Evolutionary conservation across 2,797 vertebrate species (phyloP), one percentile per base, ranked within the genome.

Genomic region (Propithecus perrieri): DNA sequence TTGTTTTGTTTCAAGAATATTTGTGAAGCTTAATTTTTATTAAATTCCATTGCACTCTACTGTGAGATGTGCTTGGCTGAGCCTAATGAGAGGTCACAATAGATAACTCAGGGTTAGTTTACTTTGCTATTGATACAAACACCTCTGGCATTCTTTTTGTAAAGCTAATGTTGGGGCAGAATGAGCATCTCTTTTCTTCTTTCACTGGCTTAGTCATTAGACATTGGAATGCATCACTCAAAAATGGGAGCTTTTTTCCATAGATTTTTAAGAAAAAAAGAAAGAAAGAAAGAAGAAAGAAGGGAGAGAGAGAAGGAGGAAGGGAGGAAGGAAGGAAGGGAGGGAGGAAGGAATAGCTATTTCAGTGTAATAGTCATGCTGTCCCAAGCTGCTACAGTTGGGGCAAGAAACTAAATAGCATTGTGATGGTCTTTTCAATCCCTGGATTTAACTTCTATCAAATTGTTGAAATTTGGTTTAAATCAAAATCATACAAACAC

Each of bases 241-340:
- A 41, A 17, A 76, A 95, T n/a, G 26, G n/a, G 63, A 35, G 4
- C 61, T 78, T 79, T 69, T 89, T 89, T 55, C 55, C 79, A 22
- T 20, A 85, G 6, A 11, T 67, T 67, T 84, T 89, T 65, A 53
- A 76, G 61, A 59, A 35, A 78, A 75, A 33, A 41, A 50, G 12
- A 28, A 10, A 50, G 28, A 48, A 28, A 4, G 33, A 35, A 41
- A 2, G 13, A 8, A 53, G 17, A 8, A 43, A 43, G 13, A 41
- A 57, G 33, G 12, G 8, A 46, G 33, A 13, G 41, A 28, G 26
- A 9, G 18, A 30, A 10, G 30, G 8, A 38, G 24, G 61, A 15
- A 30, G 15, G 22, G 0, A 6, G 5, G 43, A 1, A 3, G 0
- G 20, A 8, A 1, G 0, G 8, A 9, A 5, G 38, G 14, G 14